phyloP scores from a whole-genome alignment of 2,797 vertebrate species.

The Lates japonicus region DNA sequence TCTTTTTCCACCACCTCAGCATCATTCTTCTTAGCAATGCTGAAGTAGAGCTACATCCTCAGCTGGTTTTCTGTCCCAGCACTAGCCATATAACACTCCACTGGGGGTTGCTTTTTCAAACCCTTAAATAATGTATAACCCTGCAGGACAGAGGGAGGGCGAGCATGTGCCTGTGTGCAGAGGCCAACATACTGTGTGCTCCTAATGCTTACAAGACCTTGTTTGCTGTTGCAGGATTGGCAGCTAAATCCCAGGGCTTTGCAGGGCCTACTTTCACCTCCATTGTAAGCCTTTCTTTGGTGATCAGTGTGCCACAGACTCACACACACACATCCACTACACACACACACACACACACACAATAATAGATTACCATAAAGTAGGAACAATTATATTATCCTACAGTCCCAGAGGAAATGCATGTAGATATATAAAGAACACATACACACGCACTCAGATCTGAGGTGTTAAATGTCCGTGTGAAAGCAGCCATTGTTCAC shows the following conservation, averaged over 20 bases:
- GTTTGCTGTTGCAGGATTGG: conserved; percentile 65
- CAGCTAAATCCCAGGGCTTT: conserved; percentile 63
- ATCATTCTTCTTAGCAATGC: conserved; percentile 12
- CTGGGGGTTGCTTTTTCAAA: conserved; percentile 53
- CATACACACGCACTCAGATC: neutral
- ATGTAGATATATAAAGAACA: conserved; percentile 20
- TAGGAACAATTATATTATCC: conserved; percentile 38
- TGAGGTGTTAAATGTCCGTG: neutral
- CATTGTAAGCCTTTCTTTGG: conserved; percentile 60
- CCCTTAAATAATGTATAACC: conserved; percentile 75
- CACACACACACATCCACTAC: conserved; percentile 16
- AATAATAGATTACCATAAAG: conserved; percentile 34
- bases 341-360: conserved; percentile 6
- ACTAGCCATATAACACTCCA: conserved; percentile 39
- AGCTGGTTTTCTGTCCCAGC: conserved; percentile 29
- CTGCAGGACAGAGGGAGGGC: conserved; percentile 30
- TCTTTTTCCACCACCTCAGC: conserved; percentile 4
- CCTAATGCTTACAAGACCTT: conserved; percentile 60
- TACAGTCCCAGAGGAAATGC: neutral
- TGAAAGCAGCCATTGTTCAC: conserved; percentile 40
- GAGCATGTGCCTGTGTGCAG: conserved; percentile 22
- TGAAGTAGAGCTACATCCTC: conserved; percentile 26
- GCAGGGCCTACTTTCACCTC: conserved; percentile 43
- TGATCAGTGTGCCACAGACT: conserved; percentile 42
- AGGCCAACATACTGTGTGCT: conserved; percentile 50